Percentiles rank a stretch among this genome's conserved stretches.
Conservation (phyloP, 2,797 vertebrate genomes). For the Hozukius guyotensis region DNA sequence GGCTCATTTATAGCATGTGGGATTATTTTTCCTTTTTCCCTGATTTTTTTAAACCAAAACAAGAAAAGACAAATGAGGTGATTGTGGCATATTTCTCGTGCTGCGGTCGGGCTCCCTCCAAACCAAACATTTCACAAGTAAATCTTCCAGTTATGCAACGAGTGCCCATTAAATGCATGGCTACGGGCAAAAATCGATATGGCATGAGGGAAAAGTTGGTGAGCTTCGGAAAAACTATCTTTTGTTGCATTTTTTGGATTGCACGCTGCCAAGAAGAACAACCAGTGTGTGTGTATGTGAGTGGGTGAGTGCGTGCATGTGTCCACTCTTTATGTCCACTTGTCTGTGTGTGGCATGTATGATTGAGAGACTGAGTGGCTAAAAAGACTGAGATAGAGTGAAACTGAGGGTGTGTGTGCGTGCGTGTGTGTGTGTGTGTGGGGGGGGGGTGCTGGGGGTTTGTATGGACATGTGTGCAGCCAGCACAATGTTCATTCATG, state of each 20-base stretch:
- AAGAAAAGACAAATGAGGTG: slow-evolving; percentile 64
- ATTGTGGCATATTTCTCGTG: slow-evolving; percentile 49
- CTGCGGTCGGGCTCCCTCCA: slow-evolving; percentile 48
- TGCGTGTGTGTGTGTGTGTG: background rate
- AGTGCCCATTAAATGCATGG: slow-evolving; percentile 36
- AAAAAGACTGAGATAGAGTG: slow-evolving; percentile 19
- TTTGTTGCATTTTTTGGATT: slow-evolving; percentile 40
- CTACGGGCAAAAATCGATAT: slow-evolving; percentile 50
- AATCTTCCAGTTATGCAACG: slow-evolving; percentile 56
- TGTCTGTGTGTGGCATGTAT: slow-evolving; percentile 21
- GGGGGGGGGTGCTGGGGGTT: slow-evolving; percentile 6
- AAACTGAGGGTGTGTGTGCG: slow-evolving; percentile 9
- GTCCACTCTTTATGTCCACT: slow-evolving; percentile 17
- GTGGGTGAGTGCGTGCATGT: background rate
- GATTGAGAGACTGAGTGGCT: slow-evolving; percentile 20
- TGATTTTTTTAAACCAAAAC: slow-evolving; percentile 44
- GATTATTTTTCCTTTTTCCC: slow-evolving; percentile 59
- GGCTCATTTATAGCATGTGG: slow-evolving; percentile 64
- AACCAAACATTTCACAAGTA: slow-evolving; percentile 64
- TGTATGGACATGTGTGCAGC: slow-evolving; percentile 46
- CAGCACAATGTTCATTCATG: slow-evolving; percentile 81
- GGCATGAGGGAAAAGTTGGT: slow-evolving; percentile 40
- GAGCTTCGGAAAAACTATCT: slow-evolving; percentile 36
- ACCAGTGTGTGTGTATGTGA: background rate
- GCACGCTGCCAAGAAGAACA: slow-evolving; percentile 11